These are phyloP conservation scores for Glossophaga mutica DNA, from an alignment of 2,797 vertebrate species.

Conservation along the genomic window DNA sequence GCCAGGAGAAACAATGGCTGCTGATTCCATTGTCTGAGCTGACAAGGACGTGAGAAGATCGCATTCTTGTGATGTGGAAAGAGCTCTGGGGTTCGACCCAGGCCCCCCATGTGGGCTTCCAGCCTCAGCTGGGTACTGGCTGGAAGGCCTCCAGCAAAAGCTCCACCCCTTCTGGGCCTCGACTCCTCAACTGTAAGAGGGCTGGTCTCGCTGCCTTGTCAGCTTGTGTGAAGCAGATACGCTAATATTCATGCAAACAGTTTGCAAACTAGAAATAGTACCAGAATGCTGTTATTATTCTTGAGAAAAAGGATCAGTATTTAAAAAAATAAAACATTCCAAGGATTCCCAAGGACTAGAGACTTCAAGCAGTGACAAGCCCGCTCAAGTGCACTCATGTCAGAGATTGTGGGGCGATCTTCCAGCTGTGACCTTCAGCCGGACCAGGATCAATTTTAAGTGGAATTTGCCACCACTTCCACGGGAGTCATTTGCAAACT, in stretches of 20 bases:
- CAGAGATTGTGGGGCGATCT: not conserved
- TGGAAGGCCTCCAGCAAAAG: not conserved
- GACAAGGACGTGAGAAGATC: too few species aligned
- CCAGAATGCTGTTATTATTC: not conserved
- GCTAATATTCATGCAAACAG: not conserved
- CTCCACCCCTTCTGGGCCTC: not conserved
- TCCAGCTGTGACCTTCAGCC: not conserved
- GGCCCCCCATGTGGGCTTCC: not conserved
- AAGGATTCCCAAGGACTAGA: not conserved
- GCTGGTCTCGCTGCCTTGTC: not conserved
- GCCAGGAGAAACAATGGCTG: not conserved
- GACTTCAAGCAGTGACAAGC: not conserved
- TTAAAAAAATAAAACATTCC: conserved; percentile 30
- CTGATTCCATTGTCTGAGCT: too few species aligned
- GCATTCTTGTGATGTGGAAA: not conserved
- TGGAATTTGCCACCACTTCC: not conserved
- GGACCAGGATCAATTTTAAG: not conserved
- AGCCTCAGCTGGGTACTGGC: not conserved
- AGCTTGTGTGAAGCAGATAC: not conserved
- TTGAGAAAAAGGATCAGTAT: not conserved
- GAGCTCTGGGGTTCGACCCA: not conserved
- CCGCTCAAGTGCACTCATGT: not conserved
- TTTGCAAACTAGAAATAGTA: not conserved
- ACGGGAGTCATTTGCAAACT: not conserved
- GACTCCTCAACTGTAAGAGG: not conserved